Conservation (phyloP, 2,888 invertebrate species). For the Hedychridium roseum region DNA sequence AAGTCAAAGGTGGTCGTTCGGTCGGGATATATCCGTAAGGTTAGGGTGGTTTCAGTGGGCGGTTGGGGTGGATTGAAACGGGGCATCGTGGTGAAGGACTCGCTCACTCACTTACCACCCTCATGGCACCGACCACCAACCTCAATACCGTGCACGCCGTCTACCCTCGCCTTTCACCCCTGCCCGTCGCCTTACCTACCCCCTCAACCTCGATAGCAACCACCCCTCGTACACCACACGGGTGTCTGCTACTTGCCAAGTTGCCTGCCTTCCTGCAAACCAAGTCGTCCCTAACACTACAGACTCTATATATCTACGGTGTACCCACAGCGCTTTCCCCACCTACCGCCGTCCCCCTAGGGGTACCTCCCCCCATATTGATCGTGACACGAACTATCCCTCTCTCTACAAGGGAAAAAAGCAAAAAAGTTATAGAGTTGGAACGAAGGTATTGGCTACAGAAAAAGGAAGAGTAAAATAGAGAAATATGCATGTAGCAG, state of each 20-base stretch:
- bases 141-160: conserved; percentile 32
- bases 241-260: conserved; percentile 43
- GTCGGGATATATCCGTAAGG: conserved; percentile 47
- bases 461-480: too few relatives aligned
- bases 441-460: too few relatives aligned
- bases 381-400: conserved; percentile 56
- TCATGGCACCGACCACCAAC: conserved; percentile 44
- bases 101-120: conserved; percentile 55
- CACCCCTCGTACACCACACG: conserved; percentile 19
- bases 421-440: too few relatives aligned
- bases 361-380: conserved; percentile 55
- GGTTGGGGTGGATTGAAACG: conserved; percentile 36
- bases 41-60: conserved; percentile 29
- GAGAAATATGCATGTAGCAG: too few relatives aligned
- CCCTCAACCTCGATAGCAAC: conserved; percentile 18
- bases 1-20: conserved; percentile 38
- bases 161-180: conserved; percentile 20
- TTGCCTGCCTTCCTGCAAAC: conserved; percentile 48
- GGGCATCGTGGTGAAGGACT: conserved; percentile 55
- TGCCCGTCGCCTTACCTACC: conserved; percentile 3
- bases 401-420: too few relatives aligned
- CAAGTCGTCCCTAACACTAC: conserved; percentile 54
- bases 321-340: conserved; percentile 32
- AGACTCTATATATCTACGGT: conserved; percentile 49
- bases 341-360: conserved; percentile 19